Conservation (phyloP, 2,797 vertebrate species). For the Malacoraja senta region DNA sequence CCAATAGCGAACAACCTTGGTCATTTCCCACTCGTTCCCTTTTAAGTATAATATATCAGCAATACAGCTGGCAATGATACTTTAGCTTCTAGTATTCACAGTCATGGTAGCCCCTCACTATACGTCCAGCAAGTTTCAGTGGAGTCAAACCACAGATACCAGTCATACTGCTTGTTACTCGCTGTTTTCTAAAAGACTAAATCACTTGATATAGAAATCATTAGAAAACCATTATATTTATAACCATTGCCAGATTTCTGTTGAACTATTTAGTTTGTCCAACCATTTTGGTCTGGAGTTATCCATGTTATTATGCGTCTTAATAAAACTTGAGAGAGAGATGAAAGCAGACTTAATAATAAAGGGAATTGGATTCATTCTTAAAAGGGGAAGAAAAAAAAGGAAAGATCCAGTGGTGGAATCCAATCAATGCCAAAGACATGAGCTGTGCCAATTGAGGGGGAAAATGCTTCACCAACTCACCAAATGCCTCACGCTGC, state of each 20-base stretch:
- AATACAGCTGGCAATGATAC: background rate
- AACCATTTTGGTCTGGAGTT: background rate
- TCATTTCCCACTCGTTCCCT: background rate
- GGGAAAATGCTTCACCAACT: constrained; percentile 40
- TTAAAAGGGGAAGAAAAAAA: background rate
- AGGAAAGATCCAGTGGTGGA: background rate
- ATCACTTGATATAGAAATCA: background rate
- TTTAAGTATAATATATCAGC: background rate
- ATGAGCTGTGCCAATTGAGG: background rate
- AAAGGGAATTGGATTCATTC: background rate
- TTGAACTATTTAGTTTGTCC: background rate
- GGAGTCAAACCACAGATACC: background rate
- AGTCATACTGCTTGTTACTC: background rate
- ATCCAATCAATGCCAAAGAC: background rate
- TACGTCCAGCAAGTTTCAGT: background rate
- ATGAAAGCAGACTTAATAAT: background rate
- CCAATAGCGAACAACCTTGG: background rate
- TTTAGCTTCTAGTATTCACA: background rate
- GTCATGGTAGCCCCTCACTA: background rate
- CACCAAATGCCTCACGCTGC: constrained; percentile 40
- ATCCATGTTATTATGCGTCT: background rate
- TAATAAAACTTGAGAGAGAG: background rate
- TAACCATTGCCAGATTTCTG: background rate
- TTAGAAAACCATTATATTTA: background rate
- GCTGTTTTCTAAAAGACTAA: no score